Evolutionary conservation across 1,140 invertebrate species (phyloP).

Genomic region (Drosophila bocki): DNA sequence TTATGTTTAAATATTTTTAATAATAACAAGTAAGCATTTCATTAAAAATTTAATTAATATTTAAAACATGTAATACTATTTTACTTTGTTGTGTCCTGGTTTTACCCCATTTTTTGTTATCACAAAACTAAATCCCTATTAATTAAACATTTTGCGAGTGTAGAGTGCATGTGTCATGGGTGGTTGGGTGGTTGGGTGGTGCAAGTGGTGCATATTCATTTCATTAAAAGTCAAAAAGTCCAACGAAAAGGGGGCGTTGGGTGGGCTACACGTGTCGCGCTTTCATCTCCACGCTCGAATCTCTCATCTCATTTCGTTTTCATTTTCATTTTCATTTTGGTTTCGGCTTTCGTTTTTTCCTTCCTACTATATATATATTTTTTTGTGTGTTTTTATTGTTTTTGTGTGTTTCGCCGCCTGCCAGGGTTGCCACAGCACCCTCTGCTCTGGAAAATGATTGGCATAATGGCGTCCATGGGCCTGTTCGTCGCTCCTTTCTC

Average conservation of each 20-base stretch:
- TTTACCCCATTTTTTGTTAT: too few species aligned
- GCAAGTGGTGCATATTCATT: constrained; percentile 66
- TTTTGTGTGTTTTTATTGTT: constrained; percentile 19
- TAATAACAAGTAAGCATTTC: too few species aligned
- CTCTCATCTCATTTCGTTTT: constrained; percentile 30
- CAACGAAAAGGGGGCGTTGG: constrained; percentile 10
- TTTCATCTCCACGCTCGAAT: constrained; percentile 38
- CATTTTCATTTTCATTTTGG: constrained; percentile 33
- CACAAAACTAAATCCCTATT: neutral
- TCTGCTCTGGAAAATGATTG: constrained; percentile 49
- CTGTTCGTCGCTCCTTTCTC: constrained; percentile 7
- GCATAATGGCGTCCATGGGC: constrained; percentile 65
- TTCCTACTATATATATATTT: neutral
- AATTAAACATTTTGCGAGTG: neutral
- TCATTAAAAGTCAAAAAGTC: constrained; percentile 82
- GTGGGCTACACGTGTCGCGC: constrained; percentile 72
- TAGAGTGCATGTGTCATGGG: neutral
- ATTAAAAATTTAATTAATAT: too few species aligned
- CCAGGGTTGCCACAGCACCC: constrained; percentile 36
- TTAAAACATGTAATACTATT: too few species aligned
- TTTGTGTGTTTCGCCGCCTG: constrained; percentile 16
- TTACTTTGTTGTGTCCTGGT: too few species aligned
- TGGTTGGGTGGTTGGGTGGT: neutral
- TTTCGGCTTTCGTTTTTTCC: constrained; percentile 30
- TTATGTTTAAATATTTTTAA: too few species aligned